Evolutionary conservation across 2,113 vertebrate species (phyloP), one percentile per base, ranked within the genome.

Genomic region (Oryzias melastigma): DNA sequence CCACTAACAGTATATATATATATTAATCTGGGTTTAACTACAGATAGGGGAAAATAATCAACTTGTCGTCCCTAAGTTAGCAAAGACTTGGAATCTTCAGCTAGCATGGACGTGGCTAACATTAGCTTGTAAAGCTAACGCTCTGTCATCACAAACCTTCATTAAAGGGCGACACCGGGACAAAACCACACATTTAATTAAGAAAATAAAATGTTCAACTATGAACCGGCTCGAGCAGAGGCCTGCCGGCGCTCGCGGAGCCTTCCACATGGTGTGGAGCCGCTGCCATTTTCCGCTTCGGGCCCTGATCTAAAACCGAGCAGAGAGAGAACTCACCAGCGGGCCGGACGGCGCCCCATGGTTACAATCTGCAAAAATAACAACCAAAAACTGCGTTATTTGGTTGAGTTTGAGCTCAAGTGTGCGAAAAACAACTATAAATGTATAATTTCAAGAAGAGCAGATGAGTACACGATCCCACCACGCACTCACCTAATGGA

Each of bases 281-380:
- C 50, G 85, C 87, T 80, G 87, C 90, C 89, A 91, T 92, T 91
- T 92, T 91, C 78, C 52, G 4, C 17, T 12, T 29, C n/a, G 3
- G 67, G 50, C 22, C 20, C 46, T 0, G 17, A 1, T 14, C 17
- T 15, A 4, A 58, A 68, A 49, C 0, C 0, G 4, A 7, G 1
- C 10, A 13, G 25, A 15, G 2, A 41, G 5, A 18, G 6, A 6
- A 90, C 91, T 92, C 71, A 93, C 92, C 92, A 92, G 59, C 92
- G 91, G 75, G 92, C 92, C 75, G 92, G 92, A 70, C 92, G 92
- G 68, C 92, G 92, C 64, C 92, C 92, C 92, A 93, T 93, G 81
- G 80, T 84, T 88, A 77, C 87, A 29, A 90, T 81, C 92, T 92
- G 79, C 25, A 17, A 84, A n/a, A 60, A 4, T 0, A 66, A 73